Evolutionary conservation across 2,797 vertebrate genomes (phyloP).

Genomic region (Orestias chungarensis): DNA sequence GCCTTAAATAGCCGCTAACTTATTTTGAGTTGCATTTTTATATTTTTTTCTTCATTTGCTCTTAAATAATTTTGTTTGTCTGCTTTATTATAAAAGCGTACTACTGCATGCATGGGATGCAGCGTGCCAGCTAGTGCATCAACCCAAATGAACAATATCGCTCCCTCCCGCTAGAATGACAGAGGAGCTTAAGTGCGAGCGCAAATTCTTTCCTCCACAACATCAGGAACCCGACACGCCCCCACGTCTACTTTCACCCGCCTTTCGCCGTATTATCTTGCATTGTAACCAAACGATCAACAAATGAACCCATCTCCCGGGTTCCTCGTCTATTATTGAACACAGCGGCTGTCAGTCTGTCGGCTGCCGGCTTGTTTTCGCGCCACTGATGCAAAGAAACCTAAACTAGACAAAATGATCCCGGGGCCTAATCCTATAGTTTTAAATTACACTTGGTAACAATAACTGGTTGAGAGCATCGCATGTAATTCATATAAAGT

Average conservation of each 20-base stretch:
- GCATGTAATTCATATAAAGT: neutral
- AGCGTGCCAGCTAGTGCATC: conserved; percentile 17
- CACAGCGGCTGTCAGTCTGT: conserved; percentile 49
- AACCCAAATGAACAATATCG: conserved; percentile 13
- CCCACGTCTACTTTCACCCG: conserved; percentile 77
- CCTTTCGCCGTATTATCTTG: conserved; percentile 80
- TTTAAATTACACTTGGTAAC: neutral
- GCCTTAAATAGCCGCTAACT: conserved; percentile 38
- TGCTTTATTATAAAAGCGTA: neutral
- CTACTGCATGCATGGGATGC: neutral
- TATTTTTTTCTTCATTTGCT: neutral
- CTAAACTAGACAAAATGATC: neutral
- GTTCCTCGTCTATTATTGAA: conserved; percentile 80
- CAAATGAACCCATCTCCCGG: conserved; percentile 55
- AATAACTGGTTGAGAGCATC: neutral
- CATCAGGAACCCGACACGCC: conserved; percentile 65
- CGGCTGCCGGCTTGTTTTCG: conserved; percentile 47
- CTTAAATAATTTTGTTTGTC: neutral
- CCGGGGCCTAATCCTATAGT: neutral
- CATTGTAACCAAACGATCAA: conserved; percentile 76
- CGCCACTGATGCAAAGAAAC: conserved; percentile 35
- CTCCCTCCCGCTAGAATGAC: conserved; percentile 49
- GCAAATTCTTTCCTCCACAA: conserved; percentile 41
- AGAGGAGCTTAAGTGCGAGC: conserved; percentile 53
- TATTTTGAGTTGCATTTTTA: no score